Conservation (phyloP, 2,113 vertebrate genomes). For the Archocentrus centrarchus region DNA sequence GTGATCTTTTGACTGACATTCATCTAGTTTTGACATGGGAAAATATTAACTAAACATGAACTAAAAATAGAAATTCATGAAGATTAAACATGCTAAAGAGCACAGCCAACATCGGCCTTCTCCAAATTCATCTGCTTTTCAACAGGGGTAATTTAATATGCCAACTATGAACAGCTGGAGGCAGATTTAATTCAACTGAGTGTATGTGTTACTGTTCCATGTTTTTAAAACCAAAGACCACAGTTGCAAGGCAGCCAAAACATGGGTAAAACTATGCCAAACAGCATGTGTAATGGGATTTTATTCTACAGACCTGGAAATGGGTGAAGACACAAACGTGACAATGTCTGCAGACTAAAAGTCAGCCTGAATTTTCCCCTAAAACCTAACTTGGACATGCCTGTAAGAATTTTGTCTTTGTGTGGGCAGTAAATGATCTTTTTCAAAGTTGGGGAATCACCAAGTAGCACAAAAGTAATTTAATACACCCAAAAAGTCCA, state of each 20-base stretch:
- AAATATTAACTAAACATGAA: constrained; percentile 35
- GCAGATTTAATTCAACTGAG: constrained; percentile 41
- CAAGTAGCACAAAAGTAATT: neutral
- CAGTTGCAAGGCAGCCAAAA: constrained; percentile 43
- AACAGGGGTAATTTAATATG: constrained; percentile 58
- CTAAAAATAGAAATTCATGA: constrained; percentile 37
- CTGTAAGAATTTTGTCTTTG: neutral
- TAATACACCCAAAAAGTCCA: constrained; percentile 20
- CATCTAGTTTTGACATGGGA: constrained; percentile 34
- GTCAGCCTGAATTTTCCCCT: neutral
- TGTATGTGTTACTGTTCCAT: constrained; percentile 24
- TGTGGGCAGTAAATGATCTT: neutral
- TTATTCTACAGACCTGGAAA: neutral
- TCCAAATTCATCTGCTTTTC: constrained; percentile 57
- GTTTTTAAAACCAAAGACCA: constrained; percentile 16
- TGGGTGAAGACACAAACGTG: neutral
- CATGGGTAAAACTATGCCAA: constrained; percentile 5
- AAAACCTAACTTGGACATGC: neutral
- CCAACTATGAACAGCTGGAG: constrained; percentile 62
- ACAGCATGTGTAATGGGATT: neutral
- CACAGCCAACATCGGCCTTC: constrained; percentile 23
- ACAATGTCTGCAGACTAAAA: neutral
- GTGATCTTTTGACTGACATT: constrained; percentile 29
- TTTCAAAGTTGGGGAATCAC: neutral
- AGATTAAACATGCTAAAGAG: constrained; percentile 40